These are phyloP conservation scores for Pherbina coryleti DNA, from an alignment of 2,888 invertebrate species.

Conservation along the genomic window DNA sequence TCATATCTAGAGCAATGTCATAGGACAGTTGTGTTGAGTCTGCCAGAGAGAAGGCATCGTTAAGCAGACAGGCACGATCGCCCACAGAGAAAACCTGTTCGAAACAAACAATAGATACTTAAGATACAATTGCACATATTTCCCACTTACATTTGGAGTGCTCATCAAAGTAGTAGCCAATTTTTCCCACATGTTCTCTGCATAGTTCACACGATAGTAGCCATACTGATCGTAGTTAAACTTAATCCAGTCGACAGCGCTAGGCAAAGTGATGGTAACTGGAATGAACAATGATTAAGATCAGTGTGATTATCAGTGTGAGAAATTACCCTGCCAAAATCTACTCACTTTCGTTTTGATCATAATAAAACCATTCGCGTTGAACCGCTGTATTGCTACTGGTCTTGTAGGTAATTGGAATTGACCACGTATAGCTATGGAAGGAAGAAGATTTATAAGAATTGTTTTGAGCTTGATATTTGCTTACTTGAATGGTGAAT, in stretches of 20 bases:
- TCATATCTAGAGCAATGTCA: conserved; percentile 78
- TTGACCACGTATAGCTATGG: conserved; percentile 84
- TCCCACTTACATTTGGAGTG: conserved; percentile 51
- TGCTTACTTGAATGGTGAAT: conserved; percentile 72
- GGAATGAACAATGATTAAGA: background rate
- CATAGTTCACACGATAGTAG: conserved; percentile 90
- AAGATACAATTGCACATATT: background rate
- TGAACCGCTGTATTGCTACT: conserved; percentile 67
- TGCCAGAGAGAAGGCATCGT: conserved; percentile 89
- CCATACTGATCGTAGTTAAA: conserved; percentile 90
- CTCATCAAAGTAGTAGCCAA: conserved; percentile 65
- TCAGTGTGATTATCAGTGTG: background rate
- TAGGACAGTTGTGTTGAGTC: conserved; percentile 79
- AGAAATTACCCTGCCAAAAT: background rate
- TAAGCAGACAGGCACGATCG: conserved; percentile 84
- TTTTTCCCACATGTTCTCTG: conserved; percentile 75
- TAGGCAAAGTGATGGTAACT: conserved; percentile 70
- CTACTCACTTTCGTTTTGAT: conserved; percentile 62
- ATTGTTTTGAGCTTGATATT: background rate
- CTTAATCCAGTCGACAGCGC: conserved; percentile 79
- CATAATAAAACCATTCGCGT: conserved; percentile 66
- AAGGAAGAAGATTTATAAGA: conserved; percentile 33
- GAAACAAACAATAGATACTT: background rate
- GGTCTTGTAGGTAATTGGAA: conserved; percentile 84
- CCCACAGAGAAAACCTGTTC: conserved; percentile 71